Conservation (phyloP, 2,888 invertebrate genomes). For the Callosobruchus maculatus region DNA sequence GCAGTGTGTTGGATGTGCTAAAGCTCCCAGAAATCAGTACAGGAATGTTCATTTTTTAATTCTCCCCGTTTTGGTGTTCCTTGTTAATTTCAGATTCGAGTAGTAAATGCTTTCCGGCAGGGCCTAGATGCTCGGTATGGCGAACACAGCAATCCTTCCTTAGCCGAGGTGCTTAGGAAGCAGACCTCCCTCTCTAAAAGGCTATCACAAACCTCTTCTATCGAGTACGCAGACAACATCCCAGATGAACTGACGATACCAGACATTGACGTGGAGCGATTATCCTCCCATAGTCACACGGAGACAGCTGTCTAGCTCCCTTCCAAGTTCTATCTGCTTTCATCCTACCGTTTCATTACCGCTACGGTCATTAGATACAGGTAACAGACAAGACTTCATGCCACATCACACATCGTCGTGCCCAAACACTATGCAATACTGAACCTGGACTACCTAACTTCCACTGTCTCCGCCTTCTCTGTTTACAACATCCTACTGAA, state of each 20-base stretch:
- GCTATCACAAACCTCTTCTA: constrained; percentile 86
- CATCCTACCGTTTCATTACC: constrained; percentile 14
- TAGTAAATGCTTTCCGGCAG: constrained; percentile 99
- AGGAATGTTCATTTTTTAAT: constrained; percentile 50
- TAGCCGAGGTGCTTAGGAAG: constrained; percentile 90
- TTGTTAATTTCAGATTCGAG: constrained; percentile 88
- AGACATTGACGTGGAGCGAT: constrained; percentile 88
- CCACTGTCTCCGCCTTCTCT: not conserved
- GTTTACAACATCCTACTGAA: not conserved
- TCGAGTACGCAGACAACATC: constrained; percentile 87
- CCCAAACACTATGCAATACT: not conserved
- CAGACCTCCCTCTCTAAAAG: constrained; percentile 90
- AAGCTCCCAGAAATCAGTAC: constrained; percentile 39
- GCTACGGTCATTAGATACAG: not conserved
- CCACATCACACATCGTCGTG: not conserved
- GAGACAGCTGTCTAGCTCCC: constrained; percentile 83
- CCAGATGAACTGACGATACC: constrained; percentile 85
- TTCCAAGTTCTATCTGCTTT: constrained; percentile 1
- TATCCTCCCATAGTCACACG: constrained; percentile 90
- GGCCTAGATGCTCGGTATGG: constrained; percentile 94
- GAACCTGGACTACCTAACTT: not conserved
- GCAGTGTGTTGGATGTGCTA: constrained; percentile 44
- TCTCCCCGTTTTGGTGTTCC: constrained; percentile 52
- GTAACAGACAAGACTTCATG: not conserved
- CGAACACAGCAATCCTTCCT: constrained; percentile 87